Conservation (phyloP, 2,113 vertebrate genomes). For the Xenopus laevis region DNA sequence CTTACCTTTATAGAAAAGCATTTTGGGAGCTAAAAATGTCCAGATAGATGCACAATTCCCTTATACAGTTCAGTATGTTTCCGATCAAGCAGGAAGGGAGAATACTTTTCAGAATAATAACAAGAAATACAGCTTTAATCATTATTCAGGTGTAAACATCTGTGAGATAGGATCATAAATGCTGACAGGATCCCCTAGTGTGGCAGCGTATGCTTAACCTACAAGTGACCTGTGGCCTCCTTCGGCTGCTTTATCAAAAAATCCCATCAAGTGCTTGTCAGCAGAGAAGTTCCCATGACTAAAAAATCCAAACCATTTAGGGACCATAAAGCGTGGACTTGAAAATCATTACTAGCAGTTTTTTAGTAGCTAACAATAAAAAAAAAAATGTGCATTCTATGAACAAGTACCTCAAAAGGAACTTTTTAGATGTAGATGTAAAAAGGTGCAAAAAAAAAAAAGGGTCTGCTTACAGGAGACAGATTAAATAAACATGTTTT, state of each 20-base stretch:
- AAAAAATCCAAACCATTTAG: conserved; percentile 7
- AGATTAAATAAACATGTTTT: too few species aligned
- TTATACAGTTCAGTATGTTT: conserved; percentile 24
- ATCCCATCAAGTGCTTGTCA: conserved; percentile 32
- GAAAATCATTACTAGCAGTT: not conserved
- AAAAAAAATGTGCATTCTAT: too few species aligned
- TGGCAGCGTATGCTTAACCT: conserved; percentile 31
- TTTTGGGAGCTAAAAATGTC: not conserved
- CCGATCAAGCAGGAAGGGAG: not conserved
- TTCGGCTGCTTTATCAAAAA: conserved; percentile 23
- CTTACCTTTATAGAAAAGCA: not conserved
- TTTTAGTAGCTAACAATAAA: too few species aligned
- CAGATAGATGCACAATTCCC: conserved; percentile 21
- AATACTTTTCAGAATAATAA: not conserved
- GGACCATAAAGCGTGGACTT: conserved; percentile 7
- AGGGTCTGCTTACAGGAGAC: too few species aligned
- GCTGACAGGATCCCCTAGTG: conserved; percentile 30
- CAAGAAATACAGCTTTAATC: conserved; percentile 28
- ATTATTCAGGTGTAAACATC: conserved; percentile 41
- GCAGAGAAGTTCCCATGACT: conserved; percentile 11
- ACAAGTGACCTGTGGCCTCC: conserved; percentile 23
- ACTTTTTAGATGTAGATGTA: too few species aligned
- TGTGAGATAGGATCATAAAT: conserved; percentile 37
- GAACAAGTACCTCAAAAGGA: too few species aligned
- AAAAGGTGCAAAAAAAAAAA: too few species aligned